Percentiles rank a stretch among this genome's conserved stretches.
Conservation (phyloP, 2,888 invertebrate species). For the Oscheius sp. region DNA sequence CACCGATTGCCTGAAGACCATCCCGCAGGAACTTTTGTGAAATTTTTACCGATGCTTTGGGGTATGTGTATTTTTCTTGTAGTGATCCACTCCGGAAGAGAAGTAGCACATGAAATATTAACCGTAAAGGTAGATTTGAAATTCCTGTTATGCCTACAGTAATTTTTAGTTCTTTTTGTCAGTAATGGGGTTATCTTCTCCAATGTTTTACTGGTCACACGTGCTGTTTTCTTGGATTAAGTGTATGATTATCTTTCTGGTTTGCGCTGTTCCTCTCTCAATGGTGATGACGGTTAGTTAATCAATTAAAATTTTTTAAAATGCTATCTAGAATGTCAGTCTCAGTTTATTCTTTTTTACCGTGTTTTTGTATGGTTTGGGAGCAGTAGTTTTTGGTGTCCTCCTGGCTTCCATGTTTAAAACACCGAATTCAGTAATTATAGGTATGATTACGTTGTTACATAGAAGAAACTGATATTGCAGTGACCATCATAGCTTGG, state of each 20-base stretch:
- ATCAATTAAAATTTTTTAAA: not conserved
- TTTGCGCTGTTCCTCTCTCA: constrained; percentile 52
- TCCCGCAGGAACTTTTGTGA: constrained; percentile 42
- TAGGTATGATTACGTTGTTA: constrained; percentile 36
- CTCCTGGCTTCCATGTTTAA: constrained; percentile 50
- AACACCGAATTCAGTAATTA: constrained; percentile 51
- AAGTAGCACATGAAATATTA: constrained; percentile 66
- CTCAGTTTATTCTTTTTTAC: constrained; percentile 38
- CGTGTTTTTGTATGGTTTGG: constrained; percentile 54
- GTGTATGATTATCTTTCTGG: constrained; percentile 54
- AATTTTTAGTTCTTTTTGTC: constrained; percentile 54
- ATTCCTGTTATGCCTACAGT: too few relatives aligned
- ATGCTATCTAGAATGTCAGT: constrained; percentile 38
- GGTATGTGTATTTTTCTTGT: constrained; percentile 58
- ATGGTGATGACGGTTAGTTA: constrained; percentile 41
- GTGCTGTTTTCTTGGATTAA: constrained; percentile 63
- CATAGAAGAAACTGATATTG: not conserved
- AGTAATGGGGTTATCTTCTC: constrained; percentile 68
- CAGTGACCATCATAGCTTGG: constrained; percentile 46
- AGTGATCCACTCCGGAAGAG: constrained; percentile 64
- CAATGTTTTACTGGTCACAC: constrained; percentile 67
- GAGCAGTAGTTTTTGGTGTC: constrained; percentile 50
- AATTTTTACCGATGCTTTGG: constrained; percentile 58
- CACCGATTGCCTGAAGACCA: constrained; percentile 47
- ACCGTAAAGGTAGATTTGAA: constrained; percentile 50